Base-by-base conservation (phyloP, 1,140 invertebrate genomes). In the Lepidurus packardi region DNA sequence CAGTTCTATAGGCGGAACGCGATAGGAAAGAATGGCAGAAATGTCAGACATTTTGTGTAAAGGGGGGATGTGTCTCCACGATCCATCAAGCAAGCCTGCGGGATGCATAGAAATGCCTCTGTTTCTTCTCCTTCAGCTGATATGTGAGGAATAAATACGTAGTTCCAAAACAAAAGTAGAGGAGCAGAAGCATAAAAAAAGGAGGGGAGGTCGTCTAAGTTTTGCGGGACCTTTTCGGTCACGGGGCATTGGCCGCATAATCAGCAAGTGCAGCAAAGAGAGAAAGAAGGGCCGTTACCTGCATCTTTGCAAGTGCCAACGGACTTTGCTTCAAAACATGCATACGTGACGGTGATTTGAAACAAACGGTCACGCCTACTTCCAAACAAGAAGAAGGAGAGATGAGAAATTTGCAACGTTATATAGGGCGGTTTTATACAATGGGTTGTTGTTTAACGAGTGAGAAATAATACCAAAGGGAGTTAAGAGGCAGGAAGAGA, bases 171-270 rank as follows among this genome's bases (percentile, higher is more conserved):
- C 4, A 65, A 21, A 65, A 65, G 21, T n/a, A 21, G 21, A 47
- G 45, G 45, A 47, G 21, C 16, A 65, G 16, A 21, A 21, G 13
- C 21, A 21, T 16, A 9, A 65, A 65, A 65, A 21, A 16, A 65
- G 53, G 53, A 65, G 53, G 21, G 53, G 13, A 65, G 53, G 53
- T 65, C 53, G 53, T 65, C 21, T 65, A n/a, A 65, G n/a, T 65
- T 65, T 65, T 7, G 53, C 53, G 53, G 53, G 53, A 65, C 53
- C 16, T 13, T n/a, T 65, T 65, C 53, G 53, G 53, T 65, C 53
- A 65, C 53, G 53, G 53, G 53, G 53, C 53, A 65, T 65, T 65
- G 53, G 53, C 53, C 53, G 53, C 8, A 65, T 65, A 11, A 65
- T 65, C 53, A 16, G 8, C 53, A 7, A 65, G 53, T 65, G 34